These are phyloP conservation scores for Amblyopsis hoosieri DNA, from an alignment of 2,797 vertebrate species.

Conservation along the genomic window DNA sequence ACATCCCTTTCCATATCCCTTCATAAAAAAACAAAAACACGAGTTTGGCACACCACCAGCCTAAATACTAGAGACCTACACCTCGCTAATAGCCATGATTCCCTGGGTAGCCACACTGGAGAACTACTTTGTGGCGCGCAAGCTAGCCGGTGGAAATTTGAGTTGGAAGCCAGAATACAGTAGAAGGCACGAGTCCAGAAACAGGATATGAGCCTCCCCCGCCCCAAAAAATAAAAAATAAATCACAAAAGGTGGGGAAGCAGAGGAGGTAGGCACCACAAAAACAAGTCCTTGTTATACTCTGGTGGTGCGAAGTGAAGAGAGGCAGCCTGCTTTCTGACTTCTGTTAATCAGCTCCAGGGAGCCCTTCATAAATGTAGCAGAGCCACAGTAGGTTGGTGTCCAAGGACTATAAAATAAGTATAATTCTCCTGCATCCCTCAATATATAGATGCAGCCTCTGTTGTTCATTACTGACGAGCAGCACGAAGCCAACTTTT, in stretches of 20 bases:
- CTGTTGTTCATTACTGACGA: slow-evolving; percentile 15
- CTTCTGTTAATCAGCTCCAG: slow-evolving; percentile 77
- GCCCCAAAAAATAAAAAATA: slow-evolving; percentile 12
- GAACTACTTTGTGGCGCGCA: slow-evolving; percentile 3
- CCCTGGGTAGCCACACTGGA: slow-evolving; percentile 19
- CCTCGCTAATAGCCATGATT: slow-evolving; percentile 34
- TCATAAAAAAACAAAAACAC: slow-evolving; percentile 10
- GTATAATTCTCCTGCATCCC: slow-evolving; percentile 62
- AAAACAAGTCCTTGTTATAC: slow-evolving; percentile 47
- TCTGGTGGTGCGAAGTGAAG: slow-evolving; percentile 67
- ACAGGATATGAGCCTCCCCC: background rate
- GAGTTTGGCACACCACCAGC: slow-evolving; percentile 29
- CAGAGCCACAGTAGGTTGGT: slow-evolving; percentile 72
- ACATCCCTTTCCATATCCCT: slow-evolving; percentile 23
- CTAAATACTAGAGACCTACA: slow-evolving; percentile 31
- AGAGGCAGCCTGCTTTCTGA: slow-evolving; percentile 46
- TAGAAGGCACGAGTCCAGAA: slow-evolving; percentile 21
- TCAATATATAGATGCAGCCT: slow-evolving; percentile 25
- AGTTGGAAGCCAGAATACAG: slow-evolving; percentile 14
- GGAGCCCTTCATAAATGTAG: slow-evolving; percentile 75
- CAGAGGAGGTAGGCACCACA: slow-evolving; percentile 25
- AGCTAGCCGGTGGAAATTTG: slow-evolving; percentile 20
- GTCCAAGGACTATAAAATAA: slow-evolving; percentile 65
- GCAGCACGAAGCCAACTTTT: slow-evolving; percentile 19
- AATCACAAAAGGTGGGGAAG: slow-evolving; percentile 7